Percentiles rank a stretch among this genome's conserved stretches.
These are phyloP conservation scores for Spinibarbus caldwelli DNA, from an alignment of 2,797 vertebrate species.

Conservation along the genomic window DNA sequence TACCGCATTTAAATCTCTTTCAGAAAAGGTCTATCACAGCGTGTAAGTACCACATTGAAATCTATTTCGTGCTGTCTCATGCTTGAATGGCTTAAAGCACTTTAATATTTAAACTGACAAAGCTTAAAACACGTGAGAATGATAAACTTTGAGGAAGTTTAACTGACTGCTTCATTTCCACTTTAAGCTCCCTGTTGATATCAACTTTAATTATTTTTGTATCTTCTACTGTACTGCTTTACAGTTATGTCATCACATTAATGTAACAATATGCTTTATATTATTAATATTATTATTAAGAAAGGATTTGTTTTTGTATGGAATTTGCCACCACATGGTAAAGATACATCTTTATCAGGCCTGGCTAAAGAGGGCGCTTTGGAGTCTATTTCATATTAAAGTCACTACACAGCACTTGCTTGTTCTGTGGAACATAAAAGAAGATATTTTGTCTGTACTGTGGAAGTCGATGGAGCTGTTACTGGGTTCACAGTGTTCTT, in stretches of 20 bases:
- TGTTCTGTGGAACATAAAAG: background rate
- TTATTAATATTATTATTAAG: background rate
- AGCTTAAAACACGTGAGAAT: too few species aligned
- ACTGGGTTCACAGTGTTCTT: background rate
- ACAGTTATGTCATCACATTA: background rate
- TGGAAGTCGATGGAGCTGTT: background rate
- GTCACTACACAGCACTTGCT: background rate
- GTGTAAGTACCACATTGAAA: too few species aligned
- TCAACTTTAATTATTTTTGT: background rate
- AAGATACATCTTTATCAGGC: conserved; percentile 23
- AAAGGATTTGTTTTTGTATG: background rate
- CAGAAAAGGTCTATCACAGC: too few species aligned
- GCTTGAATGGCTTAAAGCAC: too few species aligned
- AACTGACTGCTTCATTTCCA: too few species aligned
- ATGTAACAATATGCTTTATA: background rate
- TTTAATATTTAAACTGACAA: too few species aligned
- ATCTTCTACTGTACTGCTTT: background rate
- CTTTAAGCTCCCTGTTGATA: conserved; percentile 16
- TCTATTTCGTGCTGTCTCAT: too few species aligned
- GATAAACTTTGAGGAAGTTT: too few species aligned
- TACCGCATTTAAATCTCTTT: too few species aligned
- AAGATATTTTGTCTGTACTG: background rate
- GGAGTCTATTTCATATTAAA: conserved; percentile 59
- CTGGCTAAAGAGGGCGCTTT: conserved; percentile 74
- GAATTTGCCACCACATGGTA: background rate